Evolutionary conservation across 1,140 invertebrate genomes (phyloP), one percentile per base, ranked within the genome.

Genomic region (Solenopsis fugax): DNA sequence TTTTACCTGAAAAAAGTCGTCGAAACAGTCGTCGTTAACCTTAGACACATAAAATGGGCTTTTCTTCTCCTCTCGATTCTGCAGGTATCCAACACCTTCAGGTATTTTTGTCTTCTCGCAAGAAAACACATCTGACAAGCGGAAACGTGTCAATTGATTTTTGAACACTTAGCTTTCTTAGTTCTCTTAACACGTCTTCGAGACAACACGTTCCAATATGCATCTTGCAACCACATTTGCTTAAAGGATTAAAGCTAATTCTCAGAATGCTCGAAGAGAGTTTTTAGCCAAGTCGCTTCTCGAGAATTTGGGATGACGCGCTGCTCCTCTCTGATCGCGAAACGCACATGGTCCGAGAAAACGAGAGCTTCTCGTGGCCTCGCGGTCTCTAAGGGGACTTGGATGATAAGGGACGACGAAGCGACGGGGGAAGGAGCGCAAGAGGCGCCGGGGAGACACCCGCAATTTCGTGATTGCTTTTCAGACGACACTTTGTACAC

Each of bases 381-480:
- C 78, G 37, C 58, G 58, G 82, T 85, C 84, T 85, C 75, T 34
- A 78, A 65, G 69, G 48, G 87, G 37, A 54, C 13, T 29, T 7
- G 67, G 16, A n/a, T 41, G 62, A 41, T 50, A 58, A 67, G 62
- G 67, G 21, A 10, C 16, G 29, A 18, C 18, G 76, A 48, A 52
- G 21, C 21, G 65, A 41, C 34, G 67, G 54, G 64, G 73, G 18
- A 60, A 78, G 87, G n/a, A 37, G 24, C 41, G 75, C 34, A 81
- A 50, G 62, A 86, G 71, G 87, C 76, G 87, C 75, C 87, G 91
- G 87, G 90, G 89, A 92, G 92, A 94, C 92, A 94, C 89, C 92
- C 90, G 94, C 94, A 94, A 95, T 95, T 95, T 95, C 93, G 92
- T 94, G 94, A 95, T 95, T 94, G 94, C 94, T 95, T 94, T 94